Evolutionary conservation across 2,888 invertebrate genomes (phyloP).

Genomic region (Heteromyza rotundicornis): DNA sequence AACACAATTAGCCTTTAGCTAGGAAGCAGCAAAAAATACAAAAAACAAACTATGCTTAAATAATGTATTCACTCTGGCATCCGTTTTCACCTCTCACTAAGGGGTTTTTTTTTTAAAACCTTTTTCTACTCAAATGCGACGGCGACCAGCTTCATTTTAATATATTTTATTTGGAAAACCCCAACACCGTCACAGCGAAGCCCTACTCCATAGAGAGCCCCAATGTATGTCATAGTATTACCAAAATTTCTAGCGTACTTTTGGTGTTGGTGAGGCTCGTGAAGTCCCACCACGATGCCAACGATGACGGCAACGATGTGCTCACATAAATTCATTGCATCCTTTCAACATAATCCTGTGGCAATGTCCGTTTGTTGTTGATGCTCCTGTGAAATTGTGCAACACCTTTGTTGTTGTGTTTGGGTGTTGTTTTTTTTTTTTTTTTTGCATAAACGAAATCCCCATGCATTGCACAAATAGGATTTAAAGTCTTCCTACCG

Average conservation of each 20-base stretch:
- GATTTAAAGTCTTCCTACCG: conserved; percentile 26
- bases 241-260: background rate
- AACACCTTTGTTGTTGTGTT: background rate
- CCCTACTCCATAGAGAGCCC: background rate
- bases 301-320: background rate
- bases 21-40: no score
- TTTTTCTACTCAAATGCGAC: no score
- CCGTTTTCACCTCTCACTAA: no score
- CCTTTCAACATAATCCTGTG: conserved; percentile 50
- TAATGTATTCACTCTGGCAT: no score
- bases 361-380: background rate
- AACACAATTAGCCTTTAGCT: no score
- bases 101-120: no score
- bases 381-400: background rate
- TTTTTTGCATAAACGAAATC: conserved; percentile 18
- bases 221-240: background rate
- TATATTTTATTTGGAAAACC: no score
- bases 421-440: background rate
- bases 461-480: conserved; percentile 27
- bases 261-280: no score
- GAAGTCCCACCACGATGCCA: no score
- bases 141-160: no score
- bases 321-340: conserved; percentile 51
- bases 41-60: no score
- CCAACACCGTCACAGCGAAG: no score